Evolutionary conservation across 2,797 vertebrate genomes (phyloP), one percentile per base, ranked within the genome.

Genomic region (Takifugu rubripes): DNA sequence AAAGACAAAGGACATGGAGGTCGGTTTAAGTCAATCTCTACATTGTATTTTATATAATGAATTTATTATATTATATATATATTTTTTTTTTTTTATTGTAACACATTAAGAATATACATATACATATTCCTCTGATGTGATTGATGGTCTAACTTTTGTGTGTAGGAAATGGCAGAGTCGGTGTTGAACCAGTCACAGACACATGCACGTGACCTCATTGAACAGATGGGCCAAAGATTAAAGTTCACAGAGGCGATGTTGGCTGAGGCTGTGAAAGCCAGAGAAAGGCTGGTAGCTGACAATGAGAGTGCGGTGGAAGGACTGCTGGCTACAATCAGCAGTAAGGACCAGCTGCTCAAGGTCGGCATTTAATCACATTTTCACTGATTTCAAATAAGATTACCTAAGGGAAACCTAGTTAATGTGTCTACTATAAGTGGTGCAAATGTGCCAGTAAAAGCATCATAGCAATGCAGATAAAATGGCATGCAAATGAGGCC

Each of bases 1-100:
- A 61, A 92, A 92, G 82, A 88, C 84, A n/a, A 89, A 90, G 67
- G 93, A 94, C 61, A 81, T 93, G 56, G 92, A 96, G 90, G 96
- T 96, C 54, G 80, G 85, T 59, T 16, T 7, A 3, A 15, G 9
- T 27, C 24, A 26, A 29, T 29, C 27, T 5, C 27, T 44, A 14
- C 11, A 12, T 40, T 40, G 36, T 14, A 40, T 11, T 12, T 15
- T 55, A 21, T 25, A 51, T 1, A 16, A 2, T 5, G 6, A 54
- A n/a, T n/a, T n/a, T n/a, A n/a, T n/a, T n/a, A n/a, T n/a, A n/a
- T n/a, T n/a, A n/a, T n/a, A n/a, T n/a, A n/a, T n/a, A n/a, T n/a
- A n/a, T 2, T 9, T n/a, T 3, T 15, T n/a, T 3, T 12, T 45
- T 61, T 59, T 8, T 5, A 52, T 44, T 56, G 6, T 31, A 1